These are phyloP conservation scores for Gonioctena quinquepunctata DNA, from an alignment of 1,140 invertebrate genomes.

Conservation along the genomic window DNA sequence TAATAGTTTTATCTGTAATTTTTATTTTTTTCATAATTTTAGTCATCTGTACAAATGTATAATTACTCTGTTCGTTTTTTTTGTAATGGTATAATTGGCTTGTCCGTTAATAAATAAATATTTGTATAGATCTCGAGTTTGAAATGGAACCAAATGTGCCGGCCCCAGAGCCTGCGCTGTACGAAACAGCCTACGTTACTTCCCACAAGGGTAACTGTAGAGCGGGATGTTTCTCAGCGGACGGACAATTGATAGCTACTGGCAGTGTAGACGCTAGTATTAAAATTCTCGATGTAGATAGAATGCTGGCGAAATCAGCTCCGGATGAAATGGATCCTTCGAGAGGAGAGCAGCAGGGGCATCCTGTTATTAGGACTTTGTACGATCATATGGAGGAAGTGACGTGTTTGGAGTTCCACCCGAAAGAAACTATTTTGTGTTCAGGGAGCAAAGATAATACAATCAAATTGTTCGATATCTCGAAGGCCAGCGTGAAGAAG, in stretches of 20 bases:
- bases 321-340: constrained; percentile 78
- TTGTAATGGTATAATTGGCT: no score
- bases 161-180: constrained; percentile 91
- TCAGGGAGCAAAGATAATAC: constrained; percentile 94
- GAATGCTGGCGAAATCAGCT: constrained; percentile 94
- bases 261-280: constrained; percentile 98
- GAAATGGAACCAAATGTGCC: constrained; percentile 89
- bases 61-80: no score
- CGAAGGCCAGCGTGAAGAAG: constrained; percentile 97
- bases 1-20: no score
- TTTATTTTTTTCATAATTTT: no score
- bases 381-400: constrained; percentile 99
- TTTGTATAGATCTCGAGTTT: constrained; percentile 83
- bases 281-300: constrained; percentile 97
- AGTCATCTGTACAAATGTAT: neutral
- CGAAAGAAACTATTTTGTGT: constrained; percentile 86
- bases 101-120: neutral
- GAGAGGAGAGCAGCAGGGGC: constrained; percentile 83
- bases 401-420: constrained; percentile 96
- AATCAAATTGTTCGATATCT: constrained; percentile 96
- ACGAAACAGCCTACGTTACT: constrained; percentile 98
- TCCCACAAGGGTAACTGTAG: constrained; percentile 96
- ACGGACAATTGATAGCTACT: constrained; percentile 96
- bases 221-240: constrained; percentile 90
- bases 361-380: constrained; percentile 97